Evolutionary conservation across 2,797 vertebrate species (phyloP), one percentile per base, ranked within the genome.

Genomic region (Hydrophis major): DNA sequence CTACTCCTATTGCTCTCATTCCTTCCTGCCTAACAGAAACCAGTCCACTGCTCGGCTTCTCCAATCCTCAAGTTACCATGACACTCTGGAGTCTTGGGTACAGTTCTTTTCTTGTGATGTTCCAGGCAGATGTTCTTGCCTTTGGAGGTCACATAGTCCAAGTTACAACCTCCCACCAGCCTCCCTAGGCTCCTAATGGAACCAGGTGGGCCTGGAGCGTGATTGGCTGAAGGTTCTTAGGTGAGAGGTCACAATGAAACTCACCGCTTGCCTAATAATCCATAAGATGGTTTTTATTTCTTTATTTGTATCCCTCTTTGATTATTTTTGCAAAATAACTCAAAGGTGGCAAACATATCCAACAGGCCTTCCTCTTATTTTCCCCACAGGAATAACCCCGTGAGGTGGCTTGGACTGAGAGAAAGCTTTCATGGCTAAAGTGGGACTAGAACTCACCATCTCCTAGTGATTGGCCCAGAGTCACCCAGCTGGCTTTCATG

Each of bases 101-200:
- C 16, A 6, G 16, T 42, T 27, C 12, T 13, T n/a, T 50, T 50
- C 32, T 42, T 6, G 37, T 60, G 50, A 69, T 37, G 22, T 61
- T 90, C 37, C 74, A 86, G 20, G 92, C 42, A 86, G 92, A 27
- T 86, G 78, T 86, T 89, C 47, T 63, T 86, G 92, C 74, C 74
- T 90, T 92, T 11, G 55, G 50, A 55, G n/a, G 59, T 86, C 25
- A 55, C 22, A 18, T 3, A 22, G 11, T 20, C 13, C 1, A 20
- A 56, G 57, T 53, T 10, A 2, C n/a, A 86, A 18, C n/a, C 74
- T 25, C 55, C 57, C 63, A 50, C 4, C 16, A 4, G 22, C 69
- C 32, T 42, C 32, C 32, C 37, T 10, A 42, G 28, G n/a, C 28
- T 86, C 56, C n/a, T 28, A n/a, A 59, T 28, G 20, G 55, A 78